These are phyloP conservation scores for Gryllus longicercus DNA, from an alignment of 2,888 invertebrate species.

Conservation along the genomic window DNA sequence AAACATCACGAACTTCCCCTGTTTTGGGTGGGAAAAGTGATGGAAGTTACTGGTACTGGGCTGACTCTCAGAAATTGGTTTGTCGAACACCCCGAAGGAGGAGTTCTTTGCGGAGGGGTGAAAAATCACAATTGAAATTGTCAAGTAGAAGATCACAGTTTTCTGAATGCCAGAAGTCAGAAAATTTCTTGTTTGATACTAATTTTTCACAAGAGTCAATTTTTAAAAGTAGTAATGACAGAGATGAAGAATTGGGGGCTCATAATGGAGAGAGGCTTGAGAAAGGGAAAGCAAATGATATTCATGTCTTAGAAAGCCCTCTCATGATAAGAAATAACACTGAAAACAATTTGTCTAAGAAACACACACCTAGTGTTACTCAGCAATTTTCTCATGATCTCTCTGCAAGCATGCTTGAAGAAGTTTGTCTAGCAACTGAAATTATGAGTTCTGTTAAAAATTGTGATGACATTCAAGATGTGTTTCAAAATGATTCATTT, in stretches of 20 bases:
- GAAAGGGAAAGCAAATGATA: background rate
- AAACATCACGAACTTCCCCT: background rate
- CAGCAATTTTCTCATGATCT: conserved; percentile 31
- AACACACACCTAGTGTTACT: background rate
- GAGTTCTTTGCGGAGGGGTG: background rate
- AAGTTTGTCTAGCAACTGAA: conserved; percentile 31
- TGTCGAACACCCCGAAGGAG: background rate
- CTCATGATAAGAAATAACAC: too few species aligned
- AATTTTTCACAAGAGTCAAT: background rate
- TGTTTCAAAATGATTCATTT: too few species aligned
- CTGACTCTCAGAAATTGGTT: background rate
- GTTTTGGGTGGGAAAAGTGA: background rate
- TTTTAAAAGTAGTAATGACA: background rate
- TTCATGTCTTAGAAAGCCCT: background rate
- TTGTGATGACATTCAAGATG: too few species aligned
- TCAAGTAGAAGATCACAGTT: too few species aligned
- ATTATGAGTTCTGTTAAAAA: conserved; percentile 21
- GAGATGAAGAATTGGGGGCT: background rate
- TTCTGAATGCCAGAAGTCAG: background rate
- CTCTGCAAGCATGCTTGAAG: conserved; percentile 31
- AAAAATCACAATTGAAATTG: background rate
- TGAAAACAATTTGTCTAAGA: background rate
- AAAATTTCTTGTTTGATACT: conserved; percentile 1
- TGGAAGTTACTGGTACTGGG: background rate
- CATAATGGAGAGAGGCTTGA: background rate